phyloP scores from a whole-genome alignment of 2,797 vertebrate genomes.

The Gymnopithys bicolor region DNA sequence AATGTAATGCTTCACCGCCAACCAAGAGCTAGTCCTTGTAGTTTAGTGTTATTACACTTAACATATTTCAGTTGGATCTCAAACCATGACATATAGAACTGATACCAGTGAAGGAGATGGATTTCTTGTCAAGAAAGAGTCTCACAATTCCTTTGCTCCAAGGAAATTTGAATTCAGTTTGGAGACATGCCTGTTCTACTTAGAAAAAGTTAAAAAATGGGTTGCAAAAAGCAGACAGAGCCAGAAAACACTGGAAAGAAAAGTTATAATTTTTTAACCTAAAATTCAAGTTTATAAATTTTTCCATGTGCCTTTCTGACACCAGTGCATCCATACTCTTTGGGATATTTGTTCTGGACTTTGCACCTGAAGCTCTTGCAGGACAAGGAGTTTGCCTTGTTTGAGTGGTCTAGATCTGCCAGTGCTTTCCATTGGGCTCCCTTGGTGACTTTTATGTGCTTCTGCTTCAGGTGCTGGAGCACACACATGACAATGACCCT shows the following conservation, averaged over 20 bases:
- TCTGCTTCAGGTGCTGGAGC: not conserved
- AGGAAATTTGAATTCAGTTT: slow-evolving; percentile 8
- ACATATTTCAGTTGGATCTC: slow-evolving; percentile 5
- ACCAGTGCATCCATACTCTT: not conserved
- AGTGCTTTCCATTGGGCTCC: not conserved
- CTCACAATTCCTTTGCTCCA: not conserved
- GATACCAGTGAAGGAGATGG: not conserved
- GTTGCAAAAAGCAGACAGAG: not conserved
- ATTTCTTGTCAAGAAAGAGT: slow-evolving; percentile 28
- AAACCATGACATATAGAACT: not conserved
- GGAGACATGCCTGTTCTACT: slow-evolving; percentile 2
- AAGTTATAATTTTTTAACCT: not conserved
- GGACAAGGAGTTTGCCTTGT: not conserved
- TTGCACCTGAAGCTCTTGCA: not conserved
- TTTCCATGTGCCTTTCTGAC: not conserved
- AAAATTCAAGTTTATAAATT: not conserved
- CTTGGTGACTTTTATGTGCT: not conserved
- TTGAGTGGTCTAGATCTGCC: not conserved
- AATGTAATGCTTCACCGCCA: slow-evolving; percentile 18
- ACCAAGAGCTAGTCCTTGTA: slow-evolving; percentile 16
- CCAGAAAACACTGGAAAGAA: not conserved
- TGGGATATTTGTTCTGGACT: not conserved
- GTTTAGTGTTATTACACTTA: slow-evolving; percentile 22
- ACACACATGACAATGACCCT: rapidly evolving
- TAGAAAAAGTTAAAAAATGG: not conserved